These are phyloP conservation scores for Kradibia gibbosae DNA, from an alignment of 1,140 invertebrate species.

Conservation along the genomic window DNA sequence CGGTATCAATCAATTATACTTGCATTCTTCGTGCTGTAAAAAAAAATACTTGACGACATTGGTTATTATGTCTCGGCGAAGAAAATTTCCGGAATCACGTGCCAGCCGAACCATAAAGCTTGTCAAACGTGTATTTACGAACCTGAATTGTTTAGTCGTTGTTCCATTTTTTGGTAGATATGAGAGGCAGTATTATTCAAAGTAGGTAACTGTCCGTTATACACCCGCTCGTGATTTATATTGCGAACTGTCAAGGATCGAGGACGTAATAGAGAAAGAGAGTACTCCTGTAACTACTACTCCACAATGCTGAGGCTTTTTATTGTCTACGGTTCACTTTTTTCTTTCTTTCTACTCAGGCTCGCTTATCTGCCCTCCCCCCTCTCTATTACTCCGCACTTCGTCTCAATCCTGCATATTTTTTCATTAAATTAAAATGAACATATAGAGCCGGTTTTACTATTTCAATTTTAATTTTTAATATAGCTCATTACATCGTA, in stretches of 20 bases:
- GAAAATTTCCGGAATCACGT: neutral
- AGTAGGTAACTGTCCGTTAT: constrained; percentile 67
- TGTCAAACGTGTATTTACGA: too few species aligned
- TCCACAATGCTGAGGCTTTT: neutral
- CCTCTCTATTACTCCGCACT: neutral
- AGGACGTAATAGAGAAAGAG: constrained; percentile 52
- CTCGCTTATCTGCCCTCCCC: neutral
- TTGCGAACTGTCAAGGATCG: constrained; percentile 57
- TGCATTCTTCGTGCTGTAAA: neutral
- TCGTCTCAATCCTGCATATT: too few species aligned
- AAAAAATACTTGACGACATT: neutral
- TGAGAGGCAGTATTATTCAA: constrained; percentile 55
- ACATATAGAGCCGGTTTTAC: too few species aligned
- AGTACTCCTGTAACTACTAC: neutral
- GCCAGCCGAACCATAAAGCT: too few species aligned
- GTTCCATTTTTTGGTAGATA: constrained; percentile 37
- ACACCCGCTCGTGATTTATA: constrained; percentile 65
- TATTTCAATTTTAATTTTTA: too few species aligned
- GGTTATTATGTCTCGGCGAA: too few species aligned
- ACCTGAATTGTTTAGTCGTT: neutral
- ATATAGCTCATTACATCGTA: too few species aligned
- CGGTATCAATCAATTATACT: too few species aligned
- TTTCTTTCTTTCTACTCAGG: constrained; percentile 23
- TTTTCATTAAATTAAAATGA: too few species aligned
- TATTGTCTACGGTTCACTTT: constrained; percentile 36